These are phyloP conservation scores for Tinea semifulvella DNA, from an alignment of 2,888 invertebrate species.

Conservation along the genomic window DNA sequence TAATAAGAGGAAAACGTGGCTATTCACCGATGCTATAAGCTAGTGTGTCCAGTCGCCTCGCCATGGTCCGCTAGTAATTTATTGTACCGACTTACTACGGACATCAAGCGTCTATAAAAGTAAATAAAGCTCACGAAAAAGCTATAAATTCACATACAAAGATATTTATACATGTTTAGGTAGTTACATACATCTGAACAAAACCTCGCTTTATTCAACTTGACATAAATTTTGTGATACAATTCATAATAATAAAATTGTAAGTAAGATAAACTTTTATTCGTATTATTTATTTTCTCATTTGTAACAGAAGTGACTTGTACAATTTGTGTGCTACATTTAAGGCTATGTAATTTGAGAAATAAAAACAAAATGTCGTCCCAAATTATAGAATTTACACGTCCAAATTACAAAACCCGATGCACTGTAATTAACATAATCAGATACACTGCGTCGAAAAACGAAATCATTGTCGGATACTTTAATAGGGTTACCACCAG, in stretches of 20 bases:
- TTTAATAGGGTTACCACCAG: constrained; percentile 13
- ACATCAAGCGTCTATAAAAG: constrained; percentile 53
- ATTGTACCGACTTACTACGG: constrained; percentile 45
- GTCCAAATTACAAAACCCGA: constrained; percentile 1
- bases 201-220: constrained; percentile 7
- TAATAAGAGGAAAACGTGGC: constrained; percentile 57
- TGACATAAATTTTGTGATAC: neutral
- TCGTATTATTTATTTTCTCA: neutral
- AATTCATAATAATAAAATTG: constrained; percentile 6
- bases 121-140: constrained; percentile 62
- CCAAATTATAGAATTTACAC: constrained; percentile 5
- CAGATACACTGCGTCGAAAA: constrained; percentile 18
- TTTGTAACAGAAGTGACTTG: neutral
- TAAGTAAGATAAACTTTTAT: neutral
- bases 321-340: neutral
- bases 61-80: constrained; percentile 45
- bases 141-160: constrained; percentile 55
- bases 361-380: neutral
- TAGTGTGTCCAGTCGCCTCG: constrained; percentile 42
- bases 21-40: constrained; percentile 43
- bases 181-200: constrained; percentile 1
- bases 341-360: neutral
- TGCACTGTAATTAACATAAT: constrained; percentile 9
- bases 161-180: constrained; percentile 36
- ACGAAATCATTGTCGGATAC: constrained; percentile 32